Evolutionary conservation across 2,888 invertebrate genomes (phyloP), one percentile per base, ranked within the genome.

Genomic region (Oscheius onirici): DNA sequence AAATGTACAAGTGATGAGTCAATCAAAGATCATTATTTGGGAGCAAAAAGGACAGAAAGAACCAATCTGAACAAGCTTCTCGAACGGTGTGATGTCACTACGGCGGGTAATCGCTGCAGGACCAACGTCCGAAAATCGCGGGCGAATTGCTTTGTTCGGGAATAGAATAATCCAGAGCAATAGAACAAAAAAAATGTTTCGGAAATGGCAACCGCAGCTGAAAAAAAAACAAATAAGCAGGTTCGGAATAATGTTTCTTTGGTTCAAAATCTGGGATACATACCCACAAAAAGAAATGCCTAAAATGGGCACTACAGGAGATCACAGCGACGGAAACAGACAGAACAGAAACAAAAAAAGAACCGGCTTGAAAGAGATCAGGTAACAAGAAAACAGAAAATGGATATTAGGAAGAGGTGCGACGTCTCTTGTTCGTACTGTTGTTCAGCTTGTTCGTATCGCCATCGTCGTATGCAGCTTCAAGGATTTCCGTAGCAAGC

Each of bases 401-500:
- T n/a, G n/a, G n/a, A 34, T 34, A 34, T 34, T 34, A 34, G 34
- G 34, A 34, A 34, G 34, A 34, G 34, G 34, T 34, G 34, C 34
- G 34, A 34, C 34, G 34, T 34, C 34, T 34, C 34, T 34, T 34
- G 8, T 34, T 34, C 34, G 34, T 34, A 34, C 34, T 34, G 34
- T 3, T 34, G 8, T 34, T 34, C 34, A 34, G 34, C 34, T 34
- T 34, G 34, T 8, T 34, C 5, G 3, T 34, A 3, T 34, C 34
- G 34, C 34, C 34, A 8, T 34, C 34, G 8, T 34, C 34, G 34
- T 34, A 34, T 6, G 34, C 34, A 34, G 34, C 34, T 51, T 77
- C 75, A 15, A 79, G 63, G 0, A 77, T 69, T 34, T 49, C 40
- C n/a, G 75, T 69, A 1, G 73, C 70, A 60, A 77, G 60, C 20